phyloP scores from a whole-genome alignment of 2,797 vertebrate species.

The Falco berigora region DNA sequence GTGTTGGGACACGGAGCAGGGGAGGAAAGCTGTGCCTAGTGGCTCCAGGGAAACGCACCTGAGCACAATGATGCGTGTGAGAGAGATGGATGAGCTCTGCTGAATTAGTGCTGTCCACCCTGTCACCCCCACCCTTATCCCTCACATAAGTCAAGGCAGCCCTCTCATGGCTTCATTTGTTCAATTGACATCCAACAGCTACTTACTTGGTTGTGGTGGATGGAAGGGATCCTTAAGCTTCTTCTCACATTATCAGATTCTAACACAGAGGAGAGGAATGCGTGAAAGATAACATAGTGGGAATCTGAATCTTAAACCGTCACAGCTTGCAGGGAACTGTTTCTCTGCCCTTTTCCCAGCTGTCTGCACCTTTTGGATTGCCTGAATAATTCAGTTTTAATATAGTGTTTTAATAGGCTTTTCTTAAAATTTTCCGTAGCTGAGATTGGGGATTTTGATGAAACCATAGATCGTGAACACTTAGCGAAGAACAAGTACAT shows the following conservation, averaged over 20 bases:
- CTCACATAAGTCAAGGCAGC: neutral
- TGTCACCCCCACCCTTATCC: neutral
- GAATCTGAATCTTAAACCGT: neutral
- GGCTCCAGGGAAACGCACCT: neutral
- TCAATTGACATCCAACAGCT: neutral
- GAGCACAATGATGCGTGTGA: neutral
- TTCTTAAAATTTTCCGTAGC: constrained; percentile 72
- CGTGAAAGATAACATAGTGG: neutral
- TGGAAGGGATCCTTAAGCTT: neutral
- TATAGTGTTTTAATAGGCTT: neutral
- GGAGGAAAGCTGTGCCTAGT: neutral
- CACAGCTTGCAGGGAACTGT: neutral
- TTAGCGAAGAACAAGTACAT: constrained; percentile 95
- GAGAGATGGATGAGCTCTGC: neutral
- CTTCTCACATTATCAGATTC: neutral
- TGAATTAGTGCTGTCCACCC: neutral
- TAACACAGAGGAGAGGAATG: neutral
- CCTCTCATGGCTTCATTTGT: neutral
- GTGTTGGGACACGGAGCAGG: too few relatives aligned
- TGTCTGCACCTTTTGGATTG: neutral
- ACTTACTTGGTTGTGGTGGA: neutral
- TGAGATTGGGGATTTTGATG: constrained; percentile 98
- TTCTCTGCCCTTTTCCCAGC: neutral
- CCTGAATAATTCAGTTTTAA: neutral
- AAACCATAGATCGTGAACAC: constrained; percentile 89